A percentile compares a stretch with the other conserved stretches of the same genome.
These are phyloP conservation scores for Potamarius usumacintae DNA, from an alignment of 2,113 vertebrate genomes.

Conservation along the genomic window DNA sequence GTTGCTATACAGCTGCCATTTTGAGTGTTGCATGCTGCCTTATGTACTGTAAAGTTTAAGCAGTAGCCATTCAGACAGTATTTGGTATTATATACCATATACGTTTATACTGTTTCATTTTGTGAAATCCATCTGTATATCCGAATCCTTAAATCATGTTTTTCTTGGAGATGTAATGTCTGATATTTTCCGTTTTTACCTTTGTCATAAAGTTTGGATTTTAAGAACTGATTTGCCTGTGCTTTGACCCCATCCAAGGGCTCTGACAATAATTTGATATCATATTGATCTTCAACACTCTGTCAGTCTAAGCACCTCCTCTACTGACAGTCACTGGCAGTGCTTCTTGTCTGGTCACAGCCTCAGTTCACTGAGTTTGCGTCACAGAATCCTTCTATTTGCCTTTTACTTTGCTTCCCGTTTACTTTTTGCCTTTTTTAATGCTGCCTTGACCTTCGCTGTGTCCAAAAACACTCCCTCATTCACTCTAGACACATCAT, in stretches of 20 bases:
- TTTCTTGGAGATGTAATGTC: background rate
- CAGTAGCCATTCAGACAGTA: no score
- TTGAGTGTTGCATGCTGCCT: background rate
- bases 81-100: background rate
- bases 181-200: background rate
- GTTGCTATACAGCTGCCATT: background rate
- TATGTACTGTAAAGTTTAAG: no score
- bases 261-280: background rate
- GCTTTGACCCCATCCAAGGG: background rate
- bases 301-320: background rate
- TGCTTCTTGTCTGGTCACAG: background rate
- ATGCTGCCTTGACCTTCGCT: background rate
- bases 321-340: background rate
- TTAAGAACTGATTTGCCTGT: background rate
- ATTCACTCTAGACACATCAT: background rate
- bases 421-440: background rate
- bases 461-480: background rate
- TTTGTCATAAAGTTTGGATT: background rate
- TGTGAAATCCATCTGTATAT: background rate
- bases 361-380: background rate
- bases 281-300: background rate
- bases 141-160: background rate
- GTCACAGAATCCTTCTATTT: background rate
- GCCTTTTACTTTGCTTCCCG: background rate
- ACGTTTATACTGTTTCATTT: background rate